Percentiles rank a stretch among this genome's conserved stretches.
Conservation (phyloP, 1,140 invertebrate genomes). For the Spodoptera frugiperda region DNA sequence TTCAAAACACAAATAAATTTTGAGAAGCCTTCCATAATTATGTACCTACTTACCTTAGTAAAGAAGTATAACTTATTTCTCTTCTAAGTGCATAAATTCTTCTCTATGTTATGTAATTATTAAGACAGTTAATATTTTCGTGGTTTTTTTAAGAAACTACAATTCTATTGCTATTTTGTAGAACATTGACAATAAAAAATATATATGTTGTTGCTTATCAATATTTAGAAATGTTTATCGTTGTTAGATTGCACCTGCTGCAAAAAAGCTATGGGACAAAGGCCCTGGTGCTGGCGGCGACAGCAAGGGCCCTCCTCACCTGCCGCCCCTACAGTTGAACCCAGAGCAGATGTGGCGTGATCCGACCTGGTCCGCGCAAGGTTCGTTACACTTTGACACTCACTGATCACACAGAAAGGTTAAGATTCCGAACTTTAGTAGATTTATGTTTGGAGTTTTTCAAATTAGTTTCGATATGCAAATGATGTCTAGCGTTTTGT, state of each 20-base stretch:
- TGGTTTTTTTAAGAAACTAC: too few species aligned
- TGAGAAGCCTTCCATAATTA: too few species aligned
- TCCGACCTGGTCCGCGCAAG: conserved; percentile 94
- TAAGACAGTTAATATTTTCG: too few species aligned
- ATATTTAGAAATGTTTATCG: conserved; percentile 31
- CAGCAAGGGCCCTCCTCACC: conserved; percentile 84
- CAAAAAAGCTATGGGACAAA: conserved; percentile 93
- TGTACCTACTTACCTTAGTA: too few species aligned
- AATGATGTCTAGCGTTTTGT: too few species aligned
- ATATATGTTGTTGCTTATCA: not conserved
- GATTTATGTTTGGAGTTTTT: too few species aligned
- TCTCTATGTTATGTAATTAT: too few species aligned
- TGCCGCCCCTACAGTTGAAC: conserved; percentile 91
- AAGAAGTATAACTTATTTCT: too few species aligned
- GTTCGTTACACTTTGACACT: conserved; percentile 77
- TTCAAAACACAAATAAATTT: too few species aligned
- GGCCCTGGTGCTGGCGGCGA: conserved; percentile 92
- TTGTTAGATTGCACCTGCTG: conserved; percentile 92
- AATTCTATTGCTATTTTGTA: too few species aligned
- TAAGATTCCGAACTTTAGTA: not conserved
- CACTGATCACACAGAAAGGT: not conserved
- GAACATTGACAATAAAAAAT: not conserved
- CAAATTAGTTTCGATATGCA: too few species aligned
- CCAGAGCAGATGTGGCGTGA: conserved; percentile 95
- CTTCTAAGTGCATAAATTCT: too few species aligned